Base-by-base conservation (phyloP, 2,797 vertebrate species). In the Sebastes kiyomatsui region DNA sequence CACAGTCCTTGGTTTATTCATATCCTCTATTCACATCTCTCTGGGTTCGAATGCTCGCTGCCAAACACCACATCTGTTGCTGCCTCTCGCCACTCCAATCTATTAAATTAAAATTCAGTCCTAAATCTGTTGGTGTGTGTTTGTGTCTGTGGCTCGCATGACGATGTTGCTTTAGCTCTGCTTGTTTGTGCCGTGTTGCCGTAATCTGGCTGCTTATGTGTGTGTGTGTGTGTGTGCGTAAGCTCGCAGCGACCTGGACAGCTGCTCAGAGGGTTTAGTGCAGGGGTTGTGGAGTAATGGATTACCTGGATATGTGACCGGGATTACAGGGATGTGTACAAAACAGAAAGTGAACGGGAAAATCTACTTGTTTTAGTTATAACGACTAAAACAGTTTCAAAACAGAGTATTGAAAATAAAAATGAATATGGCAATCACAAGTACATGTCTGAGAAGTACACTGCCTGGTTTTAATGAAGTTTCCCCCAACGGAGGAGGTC, bases 21-120 rank as follows among this genome's bases (percentile, higher is more conserved):
- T 67, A 77, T 64, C 77, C 82, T 87, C 81, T 76, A 65, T 77
- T 61, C 69, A 69, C 71, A 68, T 66, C 70, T 62, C 80, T 82
- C 13, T 23, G 74, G 72, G 52, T 88, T 75, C 67, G 66, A 82
- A 42, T 62, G 16, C 49, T 81, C 7, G 65, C 77, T 86, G 87
- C 92, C 83, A 93, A 93, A 89, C 68, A 66, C 14, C 90, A 93
- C 93, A 94, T 93, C 91, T 94, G 95, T 88, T 92, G 83, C 80
- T 64, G 76, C 82, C 83, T 84, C 81, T 75, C 56, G 58, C 49
- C 80, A 79, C 83, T 88, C 75, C 82, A 86, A 90, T 94, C 90
- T 88, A 85, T 82, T 67, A 88, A 94, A 95, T 93, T 87, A 87
- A 87, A 92, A 92, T 93, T 84, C 72, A 72, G 87, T 68, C 88